Evolutionary conservation across 2,888 invertebrate genomes (phyloP), one percentile per base, ranked within the genome.

Genomic region (Dicycla oo): DNA sequence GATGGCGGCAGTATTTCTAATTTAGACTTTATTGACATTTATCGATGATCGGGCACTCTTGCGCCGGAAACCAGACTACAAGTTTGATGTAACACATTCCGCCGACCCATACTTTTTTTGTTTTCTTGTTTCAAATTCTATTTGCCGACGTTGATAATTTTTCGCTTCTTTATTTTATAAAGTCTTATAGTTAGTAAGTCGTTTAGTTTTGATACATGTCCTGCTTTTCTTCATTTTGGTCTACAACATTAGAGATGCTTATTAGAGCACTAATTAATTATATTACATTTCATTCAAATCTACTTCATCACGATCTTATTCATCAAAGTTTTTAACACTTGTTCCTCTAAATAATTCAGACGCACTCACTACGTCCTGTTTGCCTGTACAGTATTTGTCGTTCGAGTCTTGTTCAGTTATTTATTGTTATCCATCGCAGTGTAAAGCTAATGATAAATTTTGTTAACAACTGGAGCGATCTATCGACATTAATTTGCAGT

Each of bases 1-100:
- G 92, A 90, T 88, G 82, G 78, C 78, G 85, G 84, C 84, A 82
- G 88, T 87, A 90, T 89, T 81, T 86, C 89, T 85, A 88, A 91
- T 89, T 90, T 89, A 87, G 86, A 85, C 82, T 86, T 82, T 92
- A 93, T 92, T 92, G 92, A 91, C 90, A 87, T 91, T 91, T 90
- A 93, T 92, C 91, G 89, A 91, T 91, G 91, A 88, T 87, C 83
- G 82, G 61, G 86, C 88, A 87, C 87, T 86, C 85, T 76, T 81
- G 81, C 81, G 80, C 72, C 72, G 76, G 84, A 81, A 74, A 71
- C 73, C 38, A 53, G 67, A 69, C 57, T 49, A 75, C 49, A 64
- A 66, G 40, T 78, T 68, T 40, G 40, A 73, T 70, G 43, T 56
- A 58, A 69, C 63, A 69, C 69, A 73, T 68, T 71, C 58, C 65